Percentiles rank a stretch among this genome's conserved stretches.
These are phyloP conservation scores for Neosilurus hyrtlii DNA, from an alignment of 2,797 vertebrate species.

Conservation along the genomic window DNA sequence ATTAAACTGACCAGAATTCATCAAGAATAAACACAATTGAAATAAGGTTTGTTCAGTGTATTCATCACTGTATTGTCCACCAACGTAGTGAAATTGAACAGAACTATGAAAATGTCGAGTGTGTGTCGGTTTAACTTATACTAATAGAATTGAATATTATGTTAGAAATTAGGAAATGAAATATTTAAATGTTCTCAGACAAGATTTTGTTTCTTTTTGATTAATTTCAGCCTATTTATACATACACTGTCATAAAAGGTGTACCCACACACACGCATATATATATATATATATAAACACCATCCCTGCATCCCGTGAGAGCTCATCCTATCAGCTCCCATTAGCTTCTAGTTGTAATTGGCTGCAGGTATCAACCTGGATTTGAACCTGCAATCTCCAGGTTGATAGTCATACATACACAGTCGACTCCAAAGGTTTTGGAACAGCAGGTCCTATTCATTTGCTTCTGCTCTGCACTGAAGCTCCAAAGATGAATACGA, in stretches of 20 bases:
- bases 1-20: not conserved
- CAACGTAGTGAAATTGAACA: not conserved
- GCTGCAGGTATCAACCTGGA: too few relatives aligned
- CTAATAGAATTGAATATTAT: not conserved
- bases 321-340: too few relatives aligned
- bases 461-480: too few relatives aligned
- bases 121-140: not conserved
- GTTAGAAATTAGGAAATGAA: not conserved
- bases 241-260: not conserved
- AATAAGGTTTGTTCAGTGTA: not conserved
- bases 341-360: too few relatives aligned
- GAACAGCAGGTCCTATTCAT: too few relatives aligned
- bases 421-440: too few relatives aligned
- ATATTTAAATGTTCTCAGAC: not conserved
- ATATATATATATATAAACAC: too few relatives aligned
- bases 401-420: too few relatives aligned
- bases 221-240: not conserved
- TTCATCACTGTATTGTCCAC: not conserved
- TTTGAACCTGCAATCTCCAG: too few relatives aligned
- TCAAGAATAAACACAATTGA: not conserved
- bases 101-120: not conserved
- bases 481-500: too few relatives aligned
- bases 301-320: too few relatives aligned
- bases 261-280: not conserved
- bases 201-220: not conserved